Conservation (phyloP, 2,113 vertebrate species). For the Tragulus kanchil region DNA sequence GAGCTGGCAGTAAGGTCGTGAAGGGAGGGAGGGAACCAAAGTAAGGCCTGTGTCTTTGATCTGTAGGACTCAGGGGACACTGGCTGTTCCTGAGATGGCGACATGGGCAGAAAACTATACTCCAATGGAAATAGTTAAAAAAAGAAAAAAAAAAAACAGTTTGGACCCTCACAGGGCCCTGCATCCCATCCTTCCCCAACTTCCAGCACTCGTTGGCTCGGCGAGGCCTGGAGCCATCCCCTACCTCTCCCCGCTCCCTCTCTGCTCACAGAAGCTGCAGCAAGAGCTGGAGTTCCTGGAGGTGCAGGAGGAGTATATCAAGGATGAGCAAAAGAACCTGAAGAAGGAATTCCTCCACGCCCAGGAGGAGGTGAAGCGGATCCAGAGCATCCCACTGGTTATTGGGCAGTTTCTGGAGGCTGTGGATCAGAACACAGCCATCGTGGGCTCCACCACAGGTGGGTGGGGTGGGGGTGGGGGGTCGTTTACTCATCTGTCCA, state of each 20-base stretch:
- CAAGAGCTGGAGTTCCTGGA: slow-evolving; percentile 97
- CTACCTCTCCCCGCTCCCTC: background rate
- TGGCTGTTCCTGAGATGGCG: background rate
- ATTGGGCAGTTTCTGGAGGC: slow-evolving; percentile 98
- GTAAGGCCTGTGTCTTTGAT: slow-evolving; percentile 5
- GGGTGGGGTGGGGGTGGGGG: accelerated
- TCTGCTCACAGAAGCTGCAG: slow-evolving; percentile 92
- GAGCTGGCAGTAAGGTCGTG: background rate
- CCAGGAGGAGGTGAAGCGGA: slow-evolving; percentile 97
- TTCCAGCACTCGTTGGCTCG: background rate
- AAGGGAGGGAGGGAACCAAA: background rate
- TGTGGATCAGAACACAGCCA: slow-evolving; percentile 97
- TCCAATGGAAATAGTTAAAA: background rate
- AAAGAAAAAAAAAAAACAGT: background rate
- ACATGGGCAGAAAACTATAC: background rate
- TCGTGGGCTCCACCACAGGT: slow-evolving; percentile 97
- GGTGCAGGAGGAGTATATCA: slow-evolving; percentile 98
- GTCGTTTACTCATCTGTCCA: background rate
- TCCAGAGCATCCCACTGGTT: slow-evolving; percentile 97
- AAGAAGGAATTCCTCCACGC: slow-evolving; percentile 98
- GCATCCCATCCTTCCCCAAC: too few species aligned
- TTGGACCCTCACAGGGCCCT: background rate
- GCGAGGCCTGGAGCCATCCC: background rate
- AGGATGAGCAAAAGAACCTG: slow-evolving; percentile 97
- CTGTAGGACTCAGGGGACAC: background rate